phyloP scores from a whole-genome alignment of 2,113 vertebrate species.

The Neodon shergylaensis region DNA sequence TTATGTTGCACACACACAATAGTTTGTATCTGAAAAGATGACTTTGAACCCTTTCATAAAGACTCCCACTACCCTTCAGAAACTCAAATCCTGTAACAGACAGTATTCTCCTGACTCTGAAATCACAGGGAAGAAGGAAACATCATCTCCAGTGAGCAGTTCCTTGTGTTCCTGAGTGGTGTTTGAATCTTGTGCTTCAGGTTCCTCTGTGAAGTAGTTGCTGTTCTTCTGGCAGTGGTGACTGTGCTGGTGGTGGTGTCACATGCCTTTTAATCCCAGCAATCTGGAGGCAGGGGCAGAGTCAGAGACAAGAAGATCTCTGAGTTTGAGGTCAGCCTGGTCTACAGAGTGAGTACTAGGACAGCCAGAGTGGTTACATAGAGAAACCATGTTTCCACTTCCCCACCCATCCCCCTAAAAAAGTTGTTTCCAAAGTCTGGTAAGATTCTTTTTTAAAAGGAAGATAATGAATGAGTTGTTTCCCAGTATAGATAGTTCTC shows the following conservation, averaged over 20 bases:
- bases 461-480: not conserved
- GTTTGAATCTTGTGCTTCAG: not conserved
- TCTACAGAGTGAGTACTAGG: not conserved
- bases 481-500: not conserved
- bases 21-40: slow-evolving; percentile 57
- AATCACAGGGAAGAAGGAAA: not conserved
- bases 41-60: slow-evolving; percentile 33
- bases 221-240: not conserved
- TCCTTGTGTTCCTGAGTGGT: not conserved
- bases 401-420: too few species aligned
- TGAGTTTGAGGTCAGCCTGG: not conserved
- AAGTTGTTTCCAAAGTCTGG: not conserved
- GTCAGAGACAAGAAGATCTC: not conserved
- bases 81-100: not conserved
- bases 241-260: not conserved
- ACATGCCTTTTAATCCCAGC: too few species aligned
- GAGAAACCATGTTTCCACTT: not conserved
- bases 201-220: not conserved
- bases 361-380: not conserved
- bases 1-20: not conserved
- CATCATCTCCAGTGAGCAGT: not conserved
- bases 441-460: not conserved
- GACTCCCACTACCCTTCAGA: fast-evolving
- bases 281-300: not conserved
- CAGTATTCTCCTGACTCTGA: not conserved